Conservation (phyloP, 2,888 invertebrate genomes). For the Antitype chi region DNA sequence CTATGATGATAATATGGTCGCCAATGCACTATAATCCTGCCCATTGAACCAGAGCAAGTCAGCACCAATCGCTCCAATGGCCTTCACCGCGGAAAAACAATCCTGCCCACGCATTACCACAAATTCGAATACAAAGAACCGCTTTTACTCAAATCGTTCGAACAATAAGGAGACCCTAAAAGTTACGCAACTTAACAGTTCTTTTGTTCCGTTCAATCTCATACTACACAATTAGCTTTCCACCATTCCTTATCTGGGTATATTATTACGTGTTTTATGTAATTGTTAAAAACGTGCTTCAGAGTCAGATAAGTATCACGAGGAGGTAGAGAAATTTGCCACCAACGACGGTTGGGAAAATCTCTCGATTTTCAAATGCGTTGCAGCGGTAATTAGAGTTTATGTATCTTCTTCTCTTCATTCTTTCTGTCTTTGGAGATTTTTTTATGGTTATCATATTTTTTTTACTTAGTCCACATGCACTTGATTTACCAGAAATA, state of each 20-base stretch:
- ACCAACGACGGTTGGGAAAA: slow-evolving; percentile 28
- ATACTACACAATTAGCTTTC: slow-evolving; percentile 63
- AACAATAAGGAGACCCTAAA: slow-evolving; percentile 58
- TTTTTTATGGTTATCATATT: background rate
- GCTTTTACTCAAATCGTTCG: slow-evolving; percentile 55
- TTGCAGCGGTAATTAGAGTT: background rate
- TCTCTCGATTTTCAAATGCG: background rate
- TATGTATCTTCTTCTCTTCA: background rate
- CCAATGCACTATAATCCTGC: background rate
- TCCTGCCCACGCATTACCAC: slow-evolving; percentile 16
- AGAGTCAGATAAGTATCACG: slow-evolving; percentile 57
- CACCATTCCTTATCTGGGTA: slow-evolving; percentile 55
- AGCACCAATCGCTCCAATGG: background rate
- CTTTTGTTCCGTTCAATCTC: slow-evolving; percentile 65
- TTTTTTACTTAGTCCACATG: background rate
- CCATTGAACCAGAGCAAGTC: slow-evolving; percentile 1
- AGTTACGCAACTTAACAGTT: slow-evolving; percentile 60
- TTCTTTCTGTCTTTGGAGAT: background rate
- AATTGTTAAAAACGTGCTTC: slow-evolving; percentile 53
- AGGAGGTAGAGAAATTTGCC: slow-evolving; percentile 42
- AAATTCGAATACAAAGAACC: slow-evolving; percentile 32
- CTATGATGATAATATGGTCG: background rate
- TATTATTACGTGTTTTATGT: slow-evolving; percentile 64
- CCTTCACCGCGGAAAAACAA: slow-evolving; percentile 17
- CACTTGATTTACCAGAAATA: background rate